Base-by-base conservation (phyloP, 2,113 vertebrate species). In the Benitochromis conjunctus region DNA sequence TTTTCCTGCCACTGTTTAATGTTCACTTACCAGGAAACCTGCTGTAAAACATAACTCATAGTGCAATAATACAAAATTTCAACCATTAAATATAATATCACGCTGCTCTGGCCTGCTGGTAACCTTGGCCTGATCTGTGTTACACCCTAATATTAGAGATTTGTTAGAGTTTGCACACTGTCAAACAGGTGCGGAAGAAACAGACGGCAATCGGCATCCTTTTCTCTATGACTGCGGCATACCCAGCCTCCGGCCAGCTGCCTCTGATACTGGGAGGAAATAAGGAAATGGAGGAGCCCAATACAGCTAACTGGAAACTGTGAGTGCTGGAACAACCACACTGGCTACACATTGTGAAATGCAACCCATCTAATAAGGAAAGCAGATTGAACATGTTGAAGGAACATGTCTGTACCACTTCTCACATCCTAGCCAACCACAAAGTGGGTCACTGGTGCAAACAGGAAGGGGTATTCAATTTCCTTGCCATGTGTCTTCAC, bases 331-430 rank as follows among this genome's bases (percentile, higher is more conserved):
- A 85, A 46, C 77, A 69, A 76, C 43, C 64, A 43, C 34, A 29
- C 16, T 8, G 9, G 36, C 43, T 12, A 3, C 64, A 71, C 54
- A 48, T 55, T 8, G 38, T 7, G 9, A 77, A 87, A 87, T 16
- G 34, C 80, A 34, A 16, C 18, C n/a, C 14, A 8, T 4, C 88
- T 79, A 69, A 79, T 69, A 79, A 88, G 85, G 83, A 83, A 16
- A 82, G 18, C 36, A 81, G 79, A 51, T 9, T 82, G 87, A 76
- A 38, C 36, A 89, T 86, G 87, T 85, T 83, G 31, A 66, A 58
- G 56, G 78, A 86, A 88, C 90, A 79, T 8, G 56, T 14, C 82
- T 74, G 86, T 21, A 58, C 69, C 71, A 31, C 81, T 19, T 89
- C 64, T 74, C 48, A 31, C 83, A 69, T 26, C 10, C 87, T 16